phyloP scores from a whole-genome alignment of 2,797 vertebrate genomes.

The Xenopus petersii region DNA sequence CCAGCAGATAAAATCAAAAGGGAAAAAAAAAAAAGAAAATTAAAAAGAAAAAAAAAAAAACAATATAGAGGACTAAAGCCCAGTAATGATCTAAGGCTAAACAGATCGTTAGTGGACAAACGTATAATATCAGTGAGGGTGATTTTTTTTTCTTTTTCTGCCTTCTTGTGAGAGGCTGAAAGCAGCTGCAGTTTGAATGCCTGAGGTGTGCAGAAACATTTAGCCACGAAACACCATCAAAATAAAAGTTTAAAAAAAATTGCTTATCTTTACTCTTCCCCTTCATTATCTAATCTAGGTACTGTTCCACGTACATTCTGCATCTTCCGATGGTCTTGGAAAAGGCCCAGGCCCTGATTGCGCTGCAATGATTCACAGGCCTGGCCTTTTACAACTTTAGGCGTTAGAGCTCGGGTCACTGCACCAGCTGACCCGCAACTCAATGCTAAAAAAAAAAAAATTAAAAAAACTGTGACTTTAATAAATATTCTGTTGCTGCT shows the following conservation, averaged over 20 bases:
- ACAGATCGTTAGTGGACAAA: constrained; percentile 77
- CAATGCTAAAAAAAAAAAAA: constrained; percentile 61
- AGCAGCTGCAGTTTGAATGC: constrained; percentile 69
- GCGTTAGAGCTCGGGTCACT: constrained; percentile 51
- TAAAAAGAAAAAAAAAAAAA: constrained; percentile 40
- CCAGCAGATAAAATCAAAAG: constrained; percentile 79
- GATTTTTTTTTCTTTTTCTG: constrained; percentile 55
- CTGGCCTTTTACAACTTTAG: constrained; percentile 51
- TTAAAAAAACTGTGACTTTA: constrained; percentile 64
- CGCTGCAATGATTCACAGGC: constrained; percentile 33
- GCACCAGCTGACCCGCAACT: constrained; percentile 69
- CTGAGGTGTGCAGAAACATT: constrained; percentile 71
- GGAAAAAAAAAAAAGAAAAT: constrained; percentile 50
- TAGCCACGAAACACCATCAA: constrained; percentile 61
- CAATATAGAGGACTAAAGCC: constrained; percentile 66
- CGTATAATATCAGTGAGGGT: constrained; percentile 70
- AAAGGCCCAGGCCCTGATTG: constrained; percentile 58
- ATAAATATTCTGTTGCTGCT: constrained; percentile 85
- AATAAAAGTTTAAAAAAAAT: constrained; percentile 47
- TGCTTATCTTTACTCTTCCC: constrained; percentile 59
- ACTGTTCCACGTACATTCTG: constrained; percentile 62
- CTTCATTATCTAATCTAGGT: constrained; percentile 63
- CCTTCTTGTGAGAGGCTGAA: constrained; percentile 63
- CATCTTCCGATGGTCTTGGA: background rate
- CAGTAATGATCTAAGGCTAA: constrained; percentile 70